Evolutionary conservation across 2,797 vertebrate species (phyloP), one percentile per base, ranked within the genome.

Genomic region (Geotria australis): DNA sequence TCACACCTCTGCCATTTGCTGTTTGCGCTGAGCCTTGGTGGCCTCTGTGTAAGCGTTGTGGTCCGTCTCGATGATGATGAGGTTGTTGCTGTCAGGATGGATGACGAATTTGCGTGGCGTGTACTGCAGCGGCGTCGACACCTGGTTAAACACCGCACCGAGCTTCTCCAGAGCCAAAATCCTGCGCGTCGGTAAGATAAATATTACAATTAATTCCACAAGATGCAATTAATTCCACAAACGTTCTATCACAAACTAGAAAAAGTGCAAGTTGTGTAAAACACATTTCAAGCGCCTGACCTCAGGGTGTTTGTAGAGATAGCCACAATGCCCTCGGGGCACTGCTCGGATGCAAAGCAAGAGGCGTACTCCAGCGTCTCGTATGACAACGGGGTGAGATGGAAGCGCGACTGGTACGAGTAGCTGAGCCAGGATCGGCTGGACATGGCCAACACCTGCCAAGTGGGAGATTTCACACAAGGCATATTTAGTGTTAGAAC

Each of bases 361-460:
- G 91, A 98, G 0, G 91, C 89, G 58, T 93, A 98, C 63, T 96
- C 91, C 63, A 98, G 70, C 0, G 91, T 95, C 66, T 98, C 91
- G 0, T 98, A 98, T 0, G 91, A 98, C 49, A 98, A 63, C 0
- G 91, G 89, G 2, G 88, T 98, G 61, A 95, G 69, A 64, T 98
- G 91, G 71, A 98, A 98, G 14, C 88, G 85, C 2, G 89, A 94
- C 65, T 98, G 91, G 61, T 98, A 98, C 0, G 85, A 95, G 62
- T 98, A 98, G 65, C 89, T 96, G 60, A 98, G 74, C 91, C 91
- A 98, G 1, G 91, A 98, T 12, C 88, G 83, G 58, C 91, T 98
- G 7, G 89, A 98, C 91, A 98, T 98, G 46, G 91, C 91, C 71
- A 98, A 64, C 48, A 98, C 91, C 91, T 96, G 64, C 5, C 51